phyloP scores from a whole-genome alignment of 1,140 invertebrate genomes.

The Bicyclus anynana region DNA sequence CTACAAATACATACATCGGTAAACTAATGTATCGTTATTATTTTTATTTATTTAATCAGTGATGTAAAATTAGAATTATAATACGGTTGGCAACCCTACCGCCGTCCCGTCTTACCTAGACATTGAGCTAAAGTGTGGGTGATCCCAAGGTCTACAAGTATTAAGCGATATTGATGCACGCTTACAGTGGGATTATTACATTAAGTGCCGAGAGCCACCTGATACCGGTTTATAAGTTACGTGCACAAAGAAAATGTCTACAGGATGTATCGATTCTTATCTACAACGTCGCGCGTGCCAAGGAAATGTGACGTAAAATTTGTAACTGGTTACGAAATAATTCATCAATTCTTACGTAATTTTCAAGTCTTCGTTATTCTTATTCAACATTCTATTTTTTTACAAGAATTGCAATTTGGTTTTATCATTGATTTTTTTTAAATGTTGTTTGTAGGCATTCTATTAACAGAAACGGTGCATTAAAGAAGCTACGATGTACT shows the following conservation, averaged over 20 bases:
- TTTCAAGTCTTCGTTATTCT: too few species aligned
- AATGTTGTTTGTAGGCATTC: too few species aligned
- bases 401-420: too few species aligned
- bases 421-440: too few species aligned
- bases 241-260: conserved; percentile 9
- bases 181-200: conserved; percentile 25
- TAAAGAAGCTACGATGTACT: too few species aligned
- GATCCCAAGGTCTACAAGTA: conserved; percentile 32
- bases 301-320: background rate
- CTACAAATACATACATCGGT: too few species aligned
- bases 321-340: too few species aligned
- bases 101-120: conserved; percentile 8
- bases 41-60: too few species aligned
- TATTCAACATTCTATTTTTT: too few species aligned
- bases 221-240: conserved; percentile 23
- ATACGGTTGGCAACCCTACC: background rate
- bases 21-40: too few species aligned
- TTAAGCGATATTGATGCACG: conserved; percentile 28
- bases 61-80: background rate
- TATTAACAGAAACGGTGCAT: too few species aligned
- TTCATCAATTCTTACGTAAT: too few species aligned
- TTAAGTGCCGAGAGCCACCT: conserved; percentile 23
- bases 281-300: background rate
- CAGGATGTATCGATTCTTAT: background rate
- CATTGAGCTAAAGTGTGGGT: conserved; percentile 20